Base-by-base conservation (phyloP, 2,113 vertebrate genomes). In the Argyrosomus japonicus region DNA sequence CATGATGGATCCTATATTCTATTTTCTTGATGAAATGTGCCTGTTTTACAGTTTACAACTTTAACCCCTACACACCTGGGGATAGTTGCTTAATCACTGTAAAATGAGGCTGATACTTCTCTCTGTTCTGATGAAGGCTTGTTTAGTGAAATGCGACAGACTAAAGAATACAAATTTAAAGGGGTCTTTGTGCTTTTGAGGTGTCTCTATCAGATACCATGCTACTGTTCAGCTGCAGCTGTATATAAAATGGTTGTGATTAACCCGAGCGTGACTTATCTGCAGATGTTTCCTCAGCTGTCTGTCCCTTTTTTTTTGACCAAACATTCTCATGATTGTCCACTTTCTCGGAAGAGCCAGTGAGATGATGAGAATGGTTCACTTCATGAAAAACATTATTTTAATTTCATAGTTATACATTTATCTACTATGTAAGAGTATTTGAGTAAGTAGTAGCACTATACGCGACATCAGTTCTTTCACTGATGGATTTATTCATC, bases 131-230 rank as follows among this genome's bases (percentile, higher is more conserved):
- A 62, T 63, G 72, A 63, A 63, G 72, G 18, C 23, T 73, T 60
- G 40, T 60, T 73, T 48, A n/a, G n/a, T 43, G 17, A 71, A 58
- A 71, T 29, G 57, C 36, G 13, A 19, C 61, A 65, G 47, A 32
- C 47, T 51, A 21, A 51, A 51, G 6, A 51, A 51, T 50, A 29
- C 1, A 12, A 51, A 47, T 67, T 47, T 29, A 0, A 67, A 43
- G 50, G 23, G 29, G 25, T 23, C 32, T 40, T 70, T 23, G 29
- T 70, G 51, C 29, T 17, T n/a, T 32, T 4, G n/a, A 23, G n/a
- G 12, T 45, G 61, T n/a, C 1, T 3, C 18, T 32, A 29, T 53
- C 11, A 32, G 62, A 64, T 23, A 14, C n/a, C 40, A 8, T 17
- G 63, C 40, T 17, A 9, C 40, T 53, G 27, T 36, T 69, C 48